phyloP scores from a whole-genome alignment of 2,888 invertebrate genomes.

The Hyppa rectilinea region DNA sequence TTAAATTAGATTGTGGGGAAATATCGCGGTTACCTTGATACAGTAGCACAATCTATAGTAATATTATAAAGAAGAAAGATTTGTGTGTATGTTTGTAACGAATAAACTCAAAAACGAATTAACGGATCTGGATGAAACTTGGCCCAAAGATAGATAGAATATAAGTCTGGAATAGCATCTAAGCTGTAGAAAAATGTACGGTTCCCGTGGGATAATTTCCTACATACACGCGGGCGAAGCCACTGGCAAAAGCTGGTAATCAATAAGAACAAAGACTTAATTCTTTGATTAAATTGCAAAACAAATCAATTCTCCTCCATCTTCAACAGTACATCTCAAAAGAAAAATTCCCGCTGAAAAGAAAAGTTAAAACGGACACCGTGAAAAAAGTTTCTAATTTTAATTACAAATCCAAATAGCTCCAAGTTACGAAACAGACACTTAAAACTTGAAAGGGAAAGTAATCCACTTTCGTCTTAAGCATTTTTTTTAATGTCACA shows the following conservation, averaged over 20 bases:
- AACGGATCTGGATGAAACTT: too few relatives aligned
- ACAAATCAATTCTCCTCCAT: slow-evolving; percentile 48
- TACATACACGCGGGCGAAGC: too few relatives aligned
- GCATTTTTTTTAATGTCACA: slow-evolving; percentile 69
- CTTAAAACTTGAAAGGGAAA: slow-evolving; percentile 78
- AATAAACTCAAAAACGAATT: too few relatives aligned
- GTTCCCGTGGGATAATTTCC: too few relatives aligned
- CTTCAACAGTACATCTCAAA: slow-evolving; percentile 45
- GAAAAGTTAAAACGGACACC: slow-evolving; percentile 60
- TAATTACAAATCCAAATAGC: slow-evolving; percentile 77
- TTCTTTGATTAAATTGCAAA: slow-evolving; percentile 39
- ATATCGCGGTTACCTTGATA: slow-evolving; percentile 12
- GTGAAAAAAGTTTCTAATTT: slow-evolving; percentile 69
- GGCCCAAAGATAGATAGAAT: too few relatives aligned
- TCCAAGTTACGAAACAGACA: slow-evolving; percentile 72
- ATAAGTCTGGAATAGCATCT: too few relatives aligned
- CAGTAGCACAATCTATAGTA: too few relatives aligned
- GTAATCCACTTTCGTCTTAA: slow-evolving; percentile 74
- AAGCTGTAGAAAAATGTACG: too few relatives aligned
- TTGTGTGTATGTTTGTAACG: too few relatives aligned
- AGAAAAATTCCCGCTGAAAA: slow-evolving; percentile 55
- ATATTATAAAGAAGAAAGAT: too few relatives aligned
- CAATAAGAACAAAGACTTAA: slow-evolving; percentile 15
- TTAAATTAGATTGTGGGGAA: not conserved
- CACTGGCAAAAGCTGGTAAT: too few relatives aligned